Evolutionary conservation across 1,140 invertebrate species (phyloP).

Genomic region (Calosoma granatense): DNA sequence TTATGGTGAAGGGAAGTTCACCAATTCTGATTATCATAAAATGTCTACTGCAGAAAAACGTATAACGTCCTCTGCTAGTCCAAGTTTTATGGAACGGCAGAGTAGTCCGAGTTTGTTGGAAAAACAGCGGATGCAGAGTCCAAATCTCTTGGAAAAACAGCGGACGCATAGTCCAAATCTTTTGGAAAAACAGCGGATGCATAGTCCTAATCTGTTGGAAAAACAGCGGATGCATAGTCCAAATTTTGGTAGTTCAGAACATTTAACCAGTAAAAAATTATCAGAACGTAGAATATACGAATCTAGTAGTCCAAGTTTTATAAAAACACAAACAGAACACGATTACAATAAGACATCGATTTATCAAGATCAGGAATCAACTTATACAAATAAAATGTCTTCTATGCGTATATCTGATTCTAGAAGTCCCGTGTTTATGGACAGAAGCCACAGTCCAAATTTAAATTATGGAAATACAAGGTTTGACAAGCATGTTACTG

Average conservation of each 20-base stretch:
- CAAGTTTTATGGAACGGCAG: conserved; percentile 32
- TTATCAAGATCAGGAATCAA: conserved; percentile 18
- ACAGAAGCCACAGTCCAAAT: conserved; percentile 16
- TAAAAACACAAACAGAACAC: conserved; percentile 22
- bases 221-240: not conserved
- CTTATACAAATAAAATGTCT: conserved; percentile 25
- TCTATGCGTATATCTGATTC: conserved; percentile 24
- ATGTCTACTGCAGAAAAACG: conserved; percentile 28
- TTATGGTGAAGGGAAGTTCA: conserved; percentile 15
- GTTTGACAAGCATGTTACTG: not conserved
- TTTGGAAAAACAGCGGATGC: not conserved
- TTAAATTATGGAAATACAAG: not conserved
- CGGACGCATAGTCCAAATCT: not conserved
- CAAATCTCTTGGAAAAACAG: not conserved
- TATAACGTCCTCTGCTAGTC: conserved; percentile 29
- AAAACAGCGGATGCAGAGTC: not conserved
- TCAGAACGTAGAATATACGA: not conserved
- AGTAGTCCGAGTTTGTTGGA: conserved; percentile 13
- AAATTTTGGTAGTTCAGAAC: not conserved
- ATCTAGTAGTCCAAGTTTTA: conserved; percentile 25
- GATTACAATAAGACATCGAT: not conserved
- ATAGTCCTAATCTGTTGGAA: conserved; percentile 1
- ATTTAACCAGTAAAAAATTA: not conserved
- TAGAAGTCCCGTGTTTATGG: conserved; percentile 24
- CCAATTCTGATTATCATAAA: conserved; percentile 11